These are phyloP conservation scores for Plecturocebus donacophilus DNA, from an alignment of 2,113 vertebrate genomes.

Conservation along the genomic window DNA sequence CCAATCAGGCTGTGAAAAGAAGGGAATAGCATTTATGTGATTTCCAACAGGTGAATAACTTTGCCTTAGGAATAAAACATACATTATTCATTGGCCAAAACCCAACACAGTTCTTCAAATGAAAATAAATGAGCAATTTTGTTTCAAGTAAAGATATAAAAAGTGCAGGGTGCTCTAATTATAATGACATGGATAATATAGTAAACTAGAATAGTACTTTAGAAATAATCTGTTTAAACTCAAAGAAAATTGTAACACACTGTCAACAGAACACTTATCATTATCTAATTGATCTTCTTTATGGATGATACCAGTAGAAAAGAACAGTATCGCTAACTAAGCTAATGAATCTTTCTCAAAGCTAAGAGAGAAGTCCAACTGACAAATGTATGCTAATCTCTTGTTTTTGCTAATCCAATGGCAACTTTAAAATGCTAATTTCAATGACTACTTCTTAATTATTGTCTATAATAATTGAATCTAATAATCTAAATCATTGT, in stretches of 20 bases:
- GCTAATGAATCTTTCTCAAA: not conserved
- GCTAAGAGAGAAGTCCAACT: not conserved
- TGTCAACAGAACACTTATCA: not conserved
- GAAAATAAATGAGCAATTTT: conserved; percentile 25
- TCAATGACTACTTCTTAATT: not conserved
- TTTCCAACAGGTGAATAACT: conserved; percentile 53
- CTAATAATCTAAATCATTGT: not conserved
- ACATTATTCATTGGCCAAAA: conserved; percentile 26
- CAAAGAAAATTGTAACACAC: not conserved
- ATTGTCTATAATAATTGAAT: not conserved
- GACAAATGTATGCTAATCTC: not conserved
- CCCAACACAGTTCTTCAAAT: not conserved
- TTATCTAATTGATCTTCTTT: not conserved
- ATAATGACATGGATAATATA: not conserved
- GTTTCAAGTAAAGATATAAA: conserved; percentile 30
- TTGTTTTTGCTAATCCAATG: not conserved
- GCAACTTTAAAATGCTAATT: not conserved
- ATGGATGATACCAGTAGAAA: not conserved
- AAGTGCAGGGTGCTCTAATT: not conserved
- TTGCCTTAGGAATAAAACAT: conserved; percentile 11
- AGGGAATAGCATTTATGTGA: not conserved
- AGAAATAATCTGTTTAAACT: not conserved
- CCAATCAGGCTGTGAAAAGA: conserved; percentile 25
- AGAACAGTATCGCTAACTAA: not conserved
- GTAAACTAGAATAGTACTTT: not conserved